A percentile compares a stretch with the other conserved stretches of the same genome.
Conservation (phyloP, 2,797 vertebrate genomes). For the Apogon talboti region DNA sequence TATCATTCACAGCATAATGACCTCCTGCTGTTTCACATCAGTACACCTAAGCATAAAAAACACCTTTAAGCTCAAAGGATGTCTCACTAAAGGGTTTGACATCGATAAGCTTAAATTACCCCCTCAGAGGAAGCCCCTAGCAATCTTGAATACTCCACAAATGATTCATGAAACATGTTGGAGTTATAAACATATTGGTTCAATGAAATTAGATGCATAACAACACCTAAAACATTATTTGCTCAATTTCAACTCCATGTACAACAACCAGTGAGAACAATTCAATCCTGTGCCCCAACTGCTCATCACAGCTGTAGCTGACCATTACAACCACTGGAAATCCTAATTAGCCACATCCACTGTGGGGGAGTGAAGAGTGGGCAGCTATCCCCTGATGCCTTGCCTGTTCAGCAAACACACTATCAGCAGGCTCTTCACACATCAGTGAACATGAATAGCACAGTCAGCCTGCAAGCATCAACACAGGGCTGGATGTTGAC, state of each 20-base stretch:
- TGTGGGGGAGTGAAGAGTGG: constrained; percentile 74
- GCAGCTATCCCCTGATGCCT: constrained; percentile 75
- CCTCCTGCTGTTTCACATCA: constrained; percentile 25
- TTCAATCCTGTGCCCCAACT: constrained; percentile 35
- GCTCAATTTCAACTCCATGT: constrained; percentile 18
- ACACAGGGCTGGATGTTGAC: constrained; percentile 79
- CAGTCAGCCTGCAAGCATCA: constrained; percentile 81
- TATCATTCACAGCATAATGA: constrained; percentile 5
- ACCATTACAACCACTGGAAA: constrained; percentile 69
- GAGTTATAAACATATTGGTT: constrained; percentile 9
- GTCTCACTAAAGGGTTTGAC: not conserved
- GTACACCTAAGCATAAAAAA: not conserved
- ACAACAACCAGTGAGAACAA: constrained; percentile 29
- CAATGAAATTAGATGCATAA: constrained; percentile 16
- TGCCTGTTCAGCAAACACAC: constrained; percentile 84
- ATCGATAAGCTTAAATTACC: constrained; percentile 1
- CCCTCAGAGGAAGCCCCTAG: constrained; percentile 7
- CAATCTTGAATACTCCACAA: constrained; percentile 2
- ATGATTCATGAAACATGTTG: constrained; percentile 1
- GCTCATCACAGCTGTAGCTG: constrained; percentile 66
- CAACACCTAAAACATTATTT: not conserved
- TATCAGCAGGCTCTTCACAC: constrained; percentile 84
- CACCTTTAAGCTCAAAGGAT: constrained; percentile 1
- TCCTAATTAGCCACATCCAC: constrained; percentile 80
- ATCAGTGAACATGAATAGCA: constrained; percentile 84